These are phyloP conservation scores for Cosmorhoe ocellata DNA, from an alignment of 2,888 invertebrate species.

Conservation along the genomic window DNA sequence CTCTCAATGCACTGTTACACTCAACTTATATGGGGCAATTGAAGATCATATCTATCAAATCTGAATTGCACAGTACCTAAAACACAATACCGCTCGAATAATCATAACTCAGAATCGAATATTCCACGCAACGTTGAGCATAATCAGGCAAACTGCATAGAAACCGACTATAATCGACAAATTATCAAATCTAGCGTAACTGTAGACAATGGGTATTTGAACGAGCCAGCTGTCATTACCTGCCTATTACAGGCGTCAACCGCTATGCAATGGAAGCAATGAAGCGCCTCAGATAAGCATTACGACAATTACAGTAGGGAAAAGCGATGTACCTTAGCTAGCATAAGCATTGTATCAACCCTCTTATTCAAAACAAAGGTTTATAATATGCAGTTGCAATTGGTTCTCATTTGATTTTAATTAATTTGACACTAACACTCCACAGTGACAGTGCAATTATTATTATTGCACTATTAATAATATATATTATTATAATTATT, in stretches of 20 bases:
- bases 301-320: constrained; percentile 31
- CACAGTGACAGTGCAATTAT: too few relatives aligned
- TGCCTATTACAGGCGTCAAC: constrained; percentile 58
- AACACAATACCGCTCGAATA: constrained; percentile 13
- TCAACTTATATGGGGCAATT: neutral
- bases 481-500: too few relatives aligned
- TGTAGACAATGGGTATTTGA: constrained; percentile 54
- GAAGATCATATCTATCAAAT: constrained; percentile 8
- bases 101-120: constrained; percentile 22
- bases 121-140: constrained; percentile 22
- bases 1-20: neutral
- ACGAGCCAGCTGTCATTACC: constrained; percentile 46
- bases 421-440: too few relatives aligned
- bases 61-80: constrained; percentile 6
- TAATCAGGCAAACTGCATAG: constrained; percentile 27
- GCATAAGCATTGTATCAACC: neutral
- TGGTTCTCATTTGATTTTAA: too few relatives aligned
- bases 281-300: constrained; percentile 63
- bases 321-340: neutral
- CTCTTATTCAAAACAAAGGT: too few relatives aligned
- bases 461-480: too few relatives aligned
- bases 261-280: constrained; percentile 61
- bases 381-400: too few relatives aligned
- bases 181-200: constrained; percentile 60
- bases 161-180: constrained; percentile 42